A percentile compares a stretch with the other conserved stretches of the same genome.
Evolutionary conservation across 1,140 invertebrate genomes (phyloP).

Genomic region (Phymastichus coffea): DNA sequence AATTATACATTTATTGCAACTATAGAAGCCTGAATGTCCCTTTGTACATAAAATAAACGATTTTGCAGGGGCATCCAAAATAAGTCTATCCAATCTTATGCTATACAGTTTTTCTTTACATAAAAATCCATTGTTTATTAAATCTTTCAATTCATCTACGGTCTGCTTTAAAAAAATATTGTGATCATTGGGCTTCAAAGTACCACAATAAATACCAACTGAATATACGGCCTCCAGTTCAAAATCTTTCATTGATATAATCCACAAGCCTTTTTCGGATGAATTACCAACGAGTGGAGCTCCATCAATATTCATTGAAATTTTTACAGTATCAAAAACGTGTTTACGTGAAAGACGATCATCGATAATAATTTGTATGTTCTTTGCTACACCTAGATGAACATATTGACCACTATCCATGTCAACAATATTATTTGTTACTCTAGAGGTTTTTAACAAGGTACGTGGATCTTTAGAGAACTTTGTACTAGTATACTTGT

Average conservation of each 20-base stretch:
- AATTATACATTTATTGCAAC: conserved; percentile 45
- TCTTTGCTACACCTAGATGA: conserved; percentile 21
- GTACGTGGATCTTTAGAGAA: conserved; percentile 19
- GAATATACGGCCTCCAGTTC: conserved; percentile 24
- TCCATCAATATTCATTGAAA: conserved; percentile 36
- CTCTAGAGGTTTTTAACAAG: conserved; percentile 24
- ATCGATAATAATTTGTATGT: conserved; percentile 14
- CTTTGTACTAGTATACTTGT: neutral
- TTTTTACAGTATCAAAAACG: neutral
- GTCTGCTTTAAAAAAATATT: conserved; percentile 30
- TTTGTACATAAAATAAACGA: conserved; percentile 44
- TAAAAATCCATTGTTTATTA: conserved; percentile 15
- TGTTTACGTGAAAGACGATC: neutral
- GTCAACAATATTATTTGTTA: neutral
- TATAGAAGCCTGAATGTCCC: conserved; percentile 42
- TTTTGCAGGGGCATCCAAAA: conserved; percentile 50
- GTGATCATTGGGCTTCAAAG: conserved; percentile 25
- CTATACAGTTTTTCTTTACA: conserved; percentile 13
- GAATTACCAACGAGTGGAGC: conserved; percentile 27
- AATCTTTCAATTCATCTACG: conserved; percentile 23
- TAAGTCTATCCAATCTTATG: conserved; percentile 35
- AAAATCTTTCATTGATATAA: conserved; percentile 28
- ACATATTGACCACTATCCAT: conserved; percentile 28
- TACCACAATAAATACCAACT: conserved; percentile 33
- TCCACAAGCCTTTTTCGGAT: conserved; percentile 30